These are phyloP conservation scores for Penaeus monodon DNA, from an alignment of 2,888 invertebrate species.

Conservation along the genomic window DNA sequence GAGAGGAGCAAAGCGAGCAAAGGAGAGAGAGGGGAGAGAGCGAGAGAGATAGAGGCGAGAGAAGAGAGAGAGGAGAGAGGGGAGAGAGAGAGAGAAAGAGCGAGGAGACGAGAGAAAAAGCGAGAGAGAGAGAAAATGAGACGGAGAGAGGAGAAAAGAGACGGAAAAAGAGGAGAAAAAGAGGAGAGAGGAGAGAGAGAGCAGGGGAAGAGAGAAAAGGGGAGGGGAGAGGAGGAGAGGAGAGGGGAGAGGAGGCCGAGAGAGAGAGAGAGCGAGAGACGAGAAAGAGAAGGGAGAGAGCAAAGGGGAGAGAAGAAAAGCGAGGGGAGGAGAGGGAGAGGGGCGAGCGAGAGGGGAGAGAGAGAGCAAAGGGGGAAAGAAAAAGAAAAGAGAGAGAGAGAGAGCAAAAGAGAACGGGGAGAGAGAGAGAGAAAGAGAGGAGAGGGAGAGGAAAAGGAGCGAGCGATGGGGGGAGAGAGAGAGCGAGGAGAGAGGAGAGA, in stretches of 20 bases:
- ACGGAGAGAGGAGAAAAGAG: neutral
- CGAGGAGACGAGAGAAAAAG: no score
- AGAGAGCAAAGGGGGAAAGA: neutral
- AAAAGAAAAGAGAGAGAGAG: neutral
- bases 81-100: no score
- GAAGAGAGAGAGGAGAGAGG: no score
- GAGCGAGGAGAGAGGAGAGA: neutral
- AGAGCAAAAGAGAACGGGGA: no score
- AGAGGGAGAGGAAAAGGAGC: no score
- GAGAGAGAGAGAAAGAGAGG: no score
- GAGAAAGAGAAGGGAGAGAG: neutral
- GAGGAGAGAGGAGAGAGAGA: neutral
- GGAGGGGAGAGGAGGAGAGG: neutral
- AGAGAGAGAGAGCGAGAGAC: neutral
- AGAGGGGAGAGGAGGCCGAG: neutral
- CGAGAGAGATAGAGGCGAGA: no score
- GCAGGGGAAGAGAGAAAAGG: neutral
- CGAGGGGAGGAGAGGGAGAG: neutral
- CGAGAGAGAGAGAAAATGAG: neutral
- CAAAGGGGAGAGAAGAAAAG: conserved; percentile 16
- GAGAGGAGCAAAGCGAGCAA: no score
- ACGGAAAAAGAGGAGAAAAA: neutral
- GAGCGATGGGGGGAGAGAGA: no score
- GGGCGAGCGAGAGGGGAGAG: conserved; percentile 19
- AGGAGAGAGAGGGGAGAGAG: no score